Percentiles rank a stretch among this genome's conserved stretches.
Conservation (phyloP, 1,140 invertebrate species). For the Drosophila paulistorum region DNA sequence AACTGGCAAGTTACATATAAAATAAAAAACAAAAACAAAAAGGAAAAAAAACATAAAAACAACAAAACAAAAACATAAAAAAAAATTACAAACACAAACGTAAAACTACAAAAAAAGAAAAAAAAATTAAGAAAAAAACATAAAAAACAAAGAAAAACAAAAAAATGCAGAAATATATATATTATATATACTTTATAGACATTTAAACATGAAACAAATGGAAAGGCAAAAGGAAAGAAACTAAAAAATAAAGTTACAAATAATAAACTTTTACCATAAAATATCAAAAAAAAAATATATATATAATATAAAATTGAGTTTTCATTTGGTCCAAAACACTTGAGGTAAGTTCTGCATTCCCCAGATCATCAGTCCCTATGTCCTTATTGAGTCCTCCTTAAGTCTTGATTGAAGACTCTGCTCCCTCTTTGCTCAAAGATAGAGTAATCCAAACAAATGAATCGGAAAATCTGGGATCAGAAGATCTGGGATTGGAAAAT, state of each 20-base stretch:
- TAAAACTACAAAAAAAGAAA: conserved; percentile 40
- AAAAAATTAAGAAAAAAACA: conserved; percentile 37
- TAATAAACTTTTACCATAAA: conserved; percentile 82
- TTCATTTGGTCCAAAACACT: not conserved
- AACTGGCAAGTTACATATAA: conserved; percentile 64
- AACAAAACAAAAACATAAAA: conserved; percentile 41
- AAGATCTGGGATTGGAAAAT: too few species aligned
- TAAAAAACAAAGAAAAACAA: conserved; percentile 35
- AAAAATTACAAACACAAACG: conserved; percentile 42
- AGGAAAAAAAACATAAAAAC: conserved; percentile 56
- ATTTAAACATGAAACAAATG: conserved; percentile 79
- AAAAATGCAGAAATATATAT: conserved; percentile 78
- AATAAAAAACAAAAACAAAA: conserved; percentile 39
- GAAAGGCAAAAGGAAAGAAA: conserved; percentile 66
- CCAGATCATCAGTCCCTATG: not conserved
- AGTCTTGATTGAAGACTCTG: too few species aligned
- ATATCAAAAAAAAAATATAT: conserved; percentile 40
- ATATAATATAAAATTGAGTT: conserved; percentile 4
- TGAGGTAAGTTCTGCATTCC: not conserved
- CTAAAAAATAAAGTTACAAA: conserved; percentile 82
- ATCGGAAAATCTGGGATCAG: too few species aligned
- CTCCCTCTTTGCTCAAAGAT: too few species aligned
- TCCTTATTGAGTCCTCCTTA: too few species aligned
- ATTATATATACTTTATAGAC: conserved; percentile 83
- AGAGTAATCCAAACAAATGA: too few species aligned